A percentile compares a stretch with the other conserved stretches of the same genome.
Conservation (phyloP, 2,797 vertebrate genomes). For the Falco columbarius region DNA sequence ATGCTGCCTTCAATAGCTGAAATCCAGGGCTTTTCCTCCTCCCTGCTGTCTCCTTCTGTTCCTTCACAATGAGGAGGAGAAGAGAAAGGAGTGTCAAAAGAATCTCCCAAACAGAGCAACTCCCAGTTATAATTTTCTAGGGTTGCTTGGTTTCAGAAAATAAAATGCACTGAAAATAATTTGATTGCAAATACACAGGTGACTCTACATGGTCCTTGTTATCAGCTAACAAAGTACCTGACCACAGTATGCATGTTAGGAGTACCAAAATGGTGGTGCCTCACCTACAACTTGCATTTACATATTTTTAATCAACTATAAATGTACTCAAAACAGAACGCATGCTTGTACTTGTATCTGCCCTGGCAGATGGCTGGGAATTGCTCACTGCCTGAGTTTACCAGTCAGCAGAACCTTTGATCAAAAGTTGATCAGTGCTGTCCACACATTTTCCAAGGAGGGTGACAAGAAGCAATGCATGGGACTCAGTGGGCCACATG, state of each 20-base stretch:
- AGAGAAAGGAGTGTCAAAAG: background rate
- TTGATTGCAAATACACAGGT: background rate
- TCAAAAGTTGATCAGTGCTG: background rate
- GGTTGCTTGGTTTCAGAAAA: background rate
- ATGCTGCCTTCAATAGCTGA: background rate
- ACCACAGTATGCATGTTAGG: background rate
- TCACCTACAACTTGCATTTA: background rate
- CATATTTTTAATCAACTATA: background rate
- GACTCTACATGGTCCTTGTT: background rate
- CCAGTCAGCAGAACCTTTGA: background rate
- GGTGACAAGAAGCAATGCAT: background rate
- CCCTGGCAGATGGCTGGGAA: background rate
- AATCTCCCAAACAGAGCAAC: background rate
- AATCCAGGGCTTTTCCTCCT: background rate
- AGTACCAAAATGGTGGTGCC: background rate
- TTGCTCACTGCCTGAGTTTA: background rate
- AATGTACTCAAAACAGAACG: background rate
- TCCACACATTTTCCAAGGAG: background rate
- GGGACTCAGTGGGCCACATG: accelerated
- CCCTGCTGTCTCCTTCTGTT: background rate
- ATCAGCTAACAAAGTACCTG: background rate
- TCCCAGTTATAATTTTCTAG: background rate
- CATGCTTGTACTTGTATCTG: background rate
- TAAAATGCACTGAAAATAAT: background rate
- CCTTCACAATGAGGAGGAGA: background rate